These are phyloP conservation scores for Acholoe squamosa DNA, from an alignment of 2,888 invertebrate genomes.

Conservation along the genomic window DNA sequence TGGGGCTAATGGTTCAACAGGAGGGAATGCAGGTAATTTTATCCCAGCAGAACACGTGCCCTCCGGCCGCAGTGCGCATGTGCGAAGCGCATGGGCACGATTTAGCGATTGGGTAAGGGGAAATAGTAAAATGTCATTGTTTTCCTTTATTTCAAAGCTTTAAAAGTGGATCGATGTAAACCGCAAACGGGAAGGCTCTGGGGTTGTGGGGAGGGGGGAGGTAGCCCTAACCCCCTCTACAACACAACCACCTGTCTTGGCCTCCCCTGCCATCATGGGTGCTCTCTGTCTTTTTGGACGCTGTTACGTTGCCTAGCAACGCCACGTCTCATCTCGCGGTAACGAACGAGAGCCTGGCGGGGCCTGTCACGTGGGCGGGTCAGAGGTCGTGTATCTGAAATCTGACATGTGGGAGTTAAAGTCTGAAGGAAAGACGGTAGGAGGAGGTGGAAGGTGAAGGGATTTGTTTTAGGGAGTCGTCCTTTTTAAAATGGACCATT, in stretches of 20 bases:
- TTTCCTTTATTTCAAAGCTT: slow-evolving; percentile 27
- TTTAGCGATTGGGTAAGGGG: not conserved
- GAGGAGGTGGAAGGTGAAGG: not conserved
- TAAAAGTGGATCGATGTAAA: slow-evolving; percentile 45
- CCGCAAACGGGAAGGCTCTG: slow-evolving; percentile 11
- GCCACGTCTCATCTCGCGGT: slow-evolving; percentile 53
- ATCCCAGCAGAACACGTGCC: not conserved
- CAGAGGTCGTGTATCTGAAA: slow-evolving; percentile 54
- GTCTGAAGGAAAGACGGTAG: not conserved
- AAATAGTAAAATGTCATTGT: slow-evolving; percentile 52
- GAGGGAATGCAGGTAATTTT: not conserved
- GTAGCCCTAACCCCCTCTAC: not conserved
- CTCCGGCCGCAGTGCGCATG: not conserved
- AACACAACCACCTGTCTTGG: not conserved
- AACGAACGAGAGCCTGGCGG: slow-evolving; percentile 43
- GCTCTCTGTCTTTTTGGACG: slow-evolving; percentile 35
- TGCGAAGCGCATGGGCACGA: not conserved
- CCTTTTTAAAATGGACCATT: too few species aligned
- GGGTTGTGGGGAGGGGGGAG: not conserved
- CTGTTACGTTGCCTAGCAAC: slow-evolving; percentile 44
- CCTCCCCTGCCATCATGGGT: too few species aligned
- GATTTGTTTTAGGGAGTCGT: not conserved
- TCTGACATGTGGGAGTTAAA: slow-evolving; percentile 50
- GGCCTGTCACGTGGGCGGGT: slow-evolving; percentile 43
- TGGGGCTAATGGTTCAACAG: not conserved